Evolutionary conservation across 1,140 invertebrate genomes (phyloP).

Genomic region (Drosophila ogumai): DNA sequence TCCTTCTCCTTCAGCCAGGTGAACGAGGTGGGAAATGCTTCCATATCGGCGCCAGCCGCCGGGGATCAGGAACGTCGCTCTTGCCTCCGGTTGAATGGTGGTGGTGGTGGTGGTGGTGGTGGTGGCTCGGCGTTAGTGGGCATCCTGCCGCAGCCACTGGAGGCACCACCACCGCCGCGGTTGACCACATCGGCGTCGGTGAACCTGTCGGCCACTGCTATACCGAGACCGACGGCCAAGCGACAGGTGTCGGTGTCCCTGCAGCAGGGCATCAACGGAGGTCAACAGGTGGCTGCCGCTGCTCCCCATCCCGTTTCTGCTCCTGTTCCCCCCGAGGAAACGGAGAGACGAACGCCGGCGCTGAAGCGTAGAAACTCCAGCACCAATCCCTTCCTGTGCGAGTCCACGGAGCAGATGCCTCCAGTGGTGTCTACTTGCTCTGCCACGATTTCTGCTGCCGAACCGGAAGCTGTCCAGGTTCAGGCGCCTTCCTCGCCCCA

Average conservation of each 20-base stretch:
- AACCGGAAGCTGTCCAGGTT: background rate
- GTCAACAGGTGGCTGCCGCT: background rate
- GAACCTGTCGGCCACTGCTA: conserved; percentile 63
- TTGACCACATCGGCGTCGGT: conserved; percentile 75
- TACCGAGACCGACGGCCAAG: conserved; percentile 75
- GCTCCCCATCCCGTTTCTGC: background rate
- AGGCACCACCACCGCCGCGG: conserved; percentile 83
- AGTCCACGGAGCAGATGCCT: conserved; percentile 56
- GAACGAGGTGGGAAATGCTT: conserved; percentile 39
- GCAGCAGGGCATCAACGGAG: conserved; percentile 59
- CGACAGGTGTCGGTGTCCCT: conserved; percentile 70
- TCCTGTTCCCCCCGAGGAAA: background rate
- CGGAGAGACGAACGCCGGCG: conserved; percentile 26
- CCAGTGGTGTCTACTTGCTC: background rate
- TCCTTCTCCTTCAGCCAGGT: conserved; percentile 73
- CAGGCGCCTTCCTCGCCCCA: background rate
- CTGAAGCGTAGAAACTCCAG: conserved; percentile 74
- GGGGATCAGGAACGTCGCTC: conserved; percentile 44
- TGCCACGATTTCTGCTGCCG: background rate
- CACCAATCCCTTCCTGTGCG: conserved; percentile 82
- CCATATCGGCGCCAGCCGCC: background rate
- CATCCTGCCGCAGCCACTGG: conserved; percentile 64
- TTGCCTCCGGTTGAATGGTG: conserved; percentile 23
- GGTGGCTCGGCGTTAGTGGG: background rate
- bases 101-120: no score